Base-by-base conservation (phyloP, 2,888 invertebrate genomes). In the Acronicta alni region DNA sequence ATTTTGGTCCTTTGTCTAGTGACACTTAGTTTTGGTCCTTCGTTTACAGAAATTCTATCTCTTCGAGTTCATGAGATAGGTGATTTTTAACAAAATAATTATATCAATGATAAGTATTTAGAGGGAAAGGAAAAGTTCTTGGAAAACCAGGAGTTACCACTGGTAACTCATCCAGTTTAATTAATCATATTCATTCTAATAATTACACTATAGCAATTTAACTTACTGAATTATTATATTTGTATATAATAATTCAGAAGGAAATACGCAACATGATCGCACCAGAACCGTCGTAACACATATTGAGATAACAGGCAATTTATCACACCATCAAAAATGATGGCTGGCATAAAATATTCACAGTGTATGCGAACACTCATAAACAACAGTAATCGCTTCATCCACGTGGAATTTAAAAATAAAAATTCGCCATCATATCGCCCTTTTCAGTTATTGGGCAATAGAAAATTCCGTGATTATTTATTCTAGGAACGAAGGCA, bases 371-470 rank as follows among this genome's bases (percentile, higher is more conserved):
- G 62, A 77, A 73, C 71, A 62, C 61, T 71, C 67, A 65, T 79
- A 79, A 80, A 79, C 75, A 75, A 66, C 69, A 49, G 60, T 74
- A 72, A 72, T 69, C 72, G 67, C 59, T 69, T 56, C 42, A 62
- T 64, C 67, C 77, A 76, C 72, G 79, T 80, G 73, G 65, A 66
- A 67, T 75, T 77, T 72, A 72, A 72, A 80, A 81, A 80, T 80
- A 81, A 70, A 75, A 70, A 54, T 51, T 58, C 23, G 47, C 71
- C 55, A 43, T 60, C 53, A 16, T 23, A 56, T 77, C 65, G 67
- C 74, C 76, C 77, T 78, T 77, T 69, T 72, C 73, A 69, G 54
- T 75, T 70, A 70, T 77, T 43, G 58, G 45, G 65, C 65, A 64
- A 67, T 75, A 75, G 66, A 65, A 62, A 62, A 58, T 60, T 43